Evolutionary conservation across 1,140 invertebrate species (phyloP), one percentile per base, ranked within the genome.

Genomic region (Sycophila sp.): DNA sequence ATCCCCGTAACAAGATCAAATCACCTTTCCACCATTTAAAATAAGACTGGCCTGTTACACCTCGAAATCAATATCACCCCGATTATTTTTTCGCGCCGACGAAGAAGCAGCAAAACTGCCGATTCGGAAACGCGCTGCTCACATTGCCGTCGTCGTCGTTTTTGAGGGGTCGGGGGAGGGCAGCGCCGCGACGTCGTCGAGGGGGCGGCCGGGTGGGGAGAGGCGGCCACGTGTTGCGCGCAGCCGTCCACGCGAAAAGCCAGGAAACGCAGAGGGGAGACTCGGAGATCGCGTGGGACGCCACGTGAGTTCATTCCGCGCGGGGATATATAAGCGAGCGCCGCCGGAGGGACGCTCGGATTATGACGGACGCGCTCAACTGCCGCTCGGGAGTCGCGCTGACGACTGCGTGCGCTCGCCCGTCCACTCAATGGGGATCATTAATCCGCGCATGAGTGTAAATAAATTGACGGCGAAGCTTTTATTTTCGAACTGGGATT

Each of bases 281-380:
- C 63, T 63, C 58, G 58, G 60, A n/a, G n/a, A 22, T 62, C 72
- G 69, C 69, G 65, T 68, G 70, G 63, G 67, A 45, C 28, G 59
- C 32, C 58, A 70, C 69, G 65, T 72, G 75, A 75, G 67, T 63
- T 69, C 73, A 71, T 70, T 40, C 51, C n/a, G 22, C 40, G 4
- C 49, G 45, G 30, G 22, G 38, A 5, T n/a, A n/a, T n/a, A n/a
- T n/a, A n/a, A n/a, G 30, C 22, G 47, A 47, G 60, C 51, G 55
- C 24, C 19, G 40, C 30, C 32, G 45, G 69, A 71, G 73, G 55
- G 66, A 58, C 66, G 8, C 13, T 32, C 45, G 53, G 13, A 5
- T 45, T 45, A 4, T 2, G n/a, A n/a, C 38, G 38, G 11, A 4
- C 11, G n/a, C n/a, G n/a, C n/a, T n/a, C n/a, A n/a, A n/a, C n/a